Conservation (phyloP, 1,140 invertebrate genomes). For the Pectinophora gossypiella region DNA sequence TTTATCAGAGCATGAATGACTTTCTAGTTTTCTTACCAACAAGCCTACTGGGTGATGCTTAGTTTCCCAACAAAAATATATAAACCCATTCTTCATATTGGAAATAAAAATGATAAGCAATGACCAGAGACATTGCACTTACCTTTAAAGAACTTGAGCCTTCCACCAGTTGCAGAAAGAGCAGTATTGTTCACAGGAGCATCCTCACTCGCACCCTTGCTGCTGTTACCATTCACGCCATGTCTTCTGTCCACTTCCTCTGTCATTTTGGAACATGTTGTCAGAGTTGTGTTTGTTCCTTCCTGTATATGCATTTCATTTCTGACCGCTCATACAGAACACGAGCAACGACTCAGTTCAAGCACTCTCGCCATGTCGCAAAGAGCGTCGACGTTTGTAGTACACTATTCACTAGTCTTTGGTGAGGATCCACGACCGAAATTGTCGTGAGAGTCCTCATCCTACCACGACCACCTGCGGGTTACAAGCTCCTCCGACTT, state of each 20-base stretch:
- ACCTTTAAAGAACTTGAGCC: slow-evolving; percentile 80
- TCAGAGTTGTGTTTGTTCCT: slow-evolving; percentile 75
- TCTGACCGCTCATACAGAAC: slow-evolving; percentile 64
- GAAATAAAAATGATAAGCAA: background rate
- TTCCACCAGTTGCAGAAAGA: slow-evolving; percentile 68
- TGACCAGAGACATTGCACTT: slow-evolving; percentile 17
- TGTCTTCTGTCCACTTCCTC: slow-evolving; percentile 79
- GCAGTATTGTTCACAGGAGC: slow-evolving; percentile 49
- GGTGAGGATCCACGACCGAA: slow-evolving; percentile 48
- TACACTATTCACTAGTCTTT: slow-evolving; percentile 39
- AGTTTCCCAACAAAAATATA: background rate
- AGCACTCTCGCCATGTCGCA: slow-evolving; percentile 60
- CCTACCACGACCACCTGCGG: slow-evolving; percentile 63
- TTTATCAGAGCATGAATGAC: slow-evolving; percentile 75
- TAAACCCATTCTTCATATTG: background rate
- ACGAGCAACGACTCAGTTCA: slow-evolving; percentile 56
- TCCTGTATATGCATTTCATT: slow-evolving; percentile 76
- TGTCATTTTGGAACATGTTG: slow-evolving; percentile 82
- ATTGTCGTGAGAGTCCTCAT: slow-evolving; percentile 65
- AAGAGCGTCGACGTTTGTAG: slow-evolving; percentile 35
- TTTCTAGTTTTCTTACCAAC: slow-evolving; percentile 50
- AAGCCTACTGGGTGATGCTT: background rate
- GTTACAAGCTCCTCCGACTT: slow-evolving; percentile 48
- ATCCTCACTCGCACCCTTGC: slow-evolving; percentile 60
- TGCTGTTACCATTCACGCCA: slow-evolving; percentile 79